These are phyloP conservation scores for Empidonax alnorum DNA, from an alignment of 2,113 vertebrate genomes.

Conservation along the genomic window DNA sequence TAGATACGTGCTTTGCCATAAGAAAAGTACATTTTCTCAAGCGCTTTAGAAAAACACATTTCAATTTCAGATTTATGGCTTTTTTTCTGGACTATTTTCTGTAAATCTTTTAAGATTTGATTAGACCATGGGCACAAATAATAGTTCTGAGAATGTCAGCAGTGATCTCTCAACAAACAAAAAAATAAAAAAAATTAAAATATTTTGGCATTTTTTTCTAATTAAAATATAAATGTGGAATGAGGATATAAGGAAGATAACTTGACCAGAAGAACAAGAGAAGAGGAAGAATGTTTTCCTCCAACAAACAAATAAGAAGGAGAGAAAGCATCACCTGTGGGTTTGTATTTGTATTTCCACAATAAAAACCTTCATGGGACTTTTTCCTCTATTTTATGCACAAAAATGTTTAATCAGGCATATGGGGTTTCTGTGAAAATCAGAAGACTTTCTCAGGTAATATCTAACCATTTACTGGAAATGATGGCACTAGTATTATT, in stretches of 20 bases:
- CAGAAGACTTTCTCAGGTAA: neutral
- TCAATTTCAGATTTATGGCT: neutral
- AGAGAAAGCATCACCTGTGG: neutral
- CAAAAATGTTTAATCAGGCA: neutral
- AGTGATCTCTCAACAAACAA: neutral
- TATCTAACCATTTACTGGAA: neutral
- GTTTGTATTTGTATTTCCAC: neutral
- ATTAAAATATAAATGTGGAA: neutral
- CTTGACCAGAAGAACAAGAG: neutral
- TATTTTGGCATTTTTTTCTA: neutral
- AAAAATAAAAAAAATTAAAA: neutral
- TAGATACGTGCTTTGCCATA: neutral
- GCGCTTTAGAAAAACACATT: neutral
- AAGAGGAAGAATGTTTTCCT: neutral
- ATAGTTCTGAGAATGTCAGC: neutral
- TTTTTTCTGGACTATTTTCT: neutral
- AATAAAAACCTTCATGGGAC: neutral
- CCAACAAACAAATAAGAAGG: neutral
- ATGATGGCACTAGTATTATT: neutral
- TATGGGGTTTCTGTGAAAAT: neutral
- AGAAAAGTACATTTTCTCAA: neutral
- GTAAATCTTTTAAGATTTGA: neutral
- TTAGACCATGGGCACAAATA: neutral
- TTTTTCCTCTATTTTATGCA: neutral
- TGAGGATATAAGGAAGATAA: neutral